Conservation (phyloP, 2,113 vertebrate genomes). For the Rhinopomastus cyanomelas region DNA sequence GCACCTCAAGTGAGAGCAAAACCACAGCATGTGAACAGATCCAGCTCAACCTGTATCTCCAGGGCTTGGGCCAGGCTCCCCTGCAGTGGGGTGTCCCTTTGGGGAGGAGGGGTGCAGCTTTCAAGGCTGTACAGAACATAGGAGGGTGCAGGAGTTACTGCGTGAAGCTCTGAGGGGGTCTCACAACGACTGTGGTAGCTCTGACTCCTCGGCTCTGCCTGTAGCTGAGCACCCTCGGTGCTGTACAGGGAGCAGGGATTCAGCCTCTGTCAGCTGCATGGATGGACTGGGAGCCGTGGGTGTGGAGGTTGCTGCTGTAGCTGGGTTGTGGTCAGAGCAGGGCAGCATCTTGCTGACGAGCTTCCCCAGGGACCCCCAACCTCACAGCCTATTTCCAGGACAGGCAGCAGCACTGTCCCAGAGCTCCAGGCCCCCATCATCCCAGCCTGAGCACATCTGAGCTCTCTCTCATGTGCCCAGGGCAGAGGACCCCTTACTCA, state of each 20-base stretch:
- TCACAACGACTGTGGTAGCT: rapidly evolving
- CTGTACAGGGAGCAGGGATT: background rate
- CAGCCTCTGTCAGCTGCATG: background rate
- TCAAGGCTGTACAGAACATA: rapidly evolving
- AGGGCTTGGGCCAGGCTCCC: background rate
- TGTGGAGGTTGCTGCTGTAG: background rate
- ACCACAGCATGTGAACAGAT: background rate
- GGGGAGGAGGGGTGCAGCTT: background rate
- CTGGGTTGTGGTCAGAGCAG: background rate
- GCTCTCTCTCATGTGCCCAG: rapidly evolving
- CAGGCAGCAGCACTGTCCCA: background rate
- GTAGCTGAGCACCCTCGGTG: background rate
- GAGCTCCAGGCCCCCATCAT: background rate
- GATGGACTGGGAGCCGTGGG: background rate
- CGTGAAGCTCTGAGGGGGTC: background rate
- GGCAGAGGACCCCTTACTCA: background rate
- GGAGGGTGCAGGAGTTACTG: background rate
- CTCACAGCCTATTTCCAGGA: background rate
- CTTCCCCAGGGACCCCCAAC: background rate
- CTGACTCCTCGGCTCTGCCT: background rate
- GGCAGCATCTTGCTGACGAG: background rate
- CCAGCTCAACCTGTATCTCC: background rate
- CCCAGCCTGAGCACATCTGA: rapidly evolving
- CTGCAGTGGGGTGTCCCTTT: background rate
- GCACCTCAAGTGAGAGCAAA: background rate